A percentile compares a stretch with the other conserved stretches of the same genome.
phyloP scores from a whole-genome alignment of 2,113 vertebrate species.

The Leptobrachium ailaonicum region DNA sequence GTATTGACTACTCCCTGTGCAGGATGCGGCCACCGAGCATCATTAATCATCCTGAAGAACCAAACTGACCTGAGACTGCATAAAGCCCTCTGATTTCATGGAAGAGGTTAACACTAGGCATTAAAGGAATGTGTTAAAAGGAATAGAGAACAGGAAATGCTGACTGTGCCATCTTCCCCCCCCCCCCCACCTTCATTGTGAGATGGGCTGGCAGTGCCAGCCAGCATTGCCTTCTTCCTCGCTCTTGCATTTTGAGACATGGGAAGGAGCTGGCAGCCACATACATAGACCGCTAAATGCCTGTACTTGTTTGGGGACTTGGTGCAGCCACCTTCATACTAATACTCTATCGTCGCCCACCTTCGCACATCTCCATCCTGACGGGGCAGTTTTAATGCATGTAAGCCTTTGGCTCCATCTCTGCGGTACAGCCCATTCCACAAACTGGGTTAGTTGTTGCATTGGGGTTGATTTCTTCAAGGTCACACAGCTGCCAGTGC shows the following conservation, averaged over 20 bases:
- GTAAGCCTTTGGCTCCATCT: neutral
- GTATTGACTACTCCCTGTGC: no score
- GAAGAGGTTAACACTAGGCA: conserved; percentile 55
- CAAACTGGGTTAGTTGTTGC: neutral
- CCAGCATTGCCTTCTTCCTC: neutral
- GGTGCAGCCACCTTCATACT: neutral
- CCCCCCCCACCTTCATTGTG: conserved; percentile 10
- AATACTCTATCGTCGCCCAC: neutral
- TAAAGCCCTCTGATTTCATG: no score
- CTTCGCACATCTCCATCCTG: neutral
- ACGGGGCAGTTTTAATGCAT: neutral
- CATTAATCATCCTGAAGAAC: no score
- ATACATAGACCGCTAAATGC: neutral
- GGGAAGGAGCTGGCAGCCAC: neutral
- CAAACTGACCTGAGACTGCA: no score
- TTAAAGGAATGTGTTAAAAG: conserved; percentile 65
- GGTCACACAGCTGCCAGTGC: conserved; percentile 2
- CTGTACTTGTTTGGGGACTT: neutral
- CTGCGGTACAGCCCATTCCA: neutral
- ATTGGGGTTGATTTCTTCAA: conserved; percentile 5
- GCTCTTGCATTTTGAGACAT: neutral
- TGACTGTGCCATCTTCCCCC: conserved; percentile 54
- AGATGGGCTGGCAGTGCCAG: conserved; percentile 20
- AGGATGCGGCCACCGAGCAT: no score
- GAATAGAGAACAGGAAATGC: conserved; percentile 65